Conservation (phyloP, 2,888 invertebrate species). For the Sinotaia quadrata region DNA sequence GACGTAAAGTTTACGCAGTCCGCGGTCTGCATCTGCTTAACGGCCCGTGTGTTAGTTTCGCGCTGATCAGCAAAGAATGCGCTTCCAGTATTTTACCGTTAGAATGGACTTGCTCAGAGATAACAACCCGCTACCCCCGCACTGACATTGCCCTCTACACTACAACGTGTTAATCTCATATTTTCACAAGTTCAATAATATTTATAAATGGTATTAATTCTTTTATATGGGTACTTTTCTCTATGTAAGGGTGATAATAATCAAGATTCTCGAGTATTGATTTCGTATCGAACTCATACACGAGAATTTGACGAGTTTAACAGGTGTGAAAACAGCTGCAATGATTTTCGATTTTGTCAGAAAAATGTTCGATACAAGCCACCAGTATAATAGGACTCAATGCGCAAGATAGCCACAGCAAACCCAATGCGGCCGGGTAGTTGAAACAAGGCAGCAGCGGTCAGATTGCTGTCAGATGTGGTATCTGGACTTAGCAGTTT, state of each 20-base stretch:
- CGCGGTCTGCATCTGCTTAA: constrained; percentile 37
- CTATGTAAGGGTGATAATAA: no score
- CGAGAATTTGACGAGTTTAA: constrained; percentile 42
- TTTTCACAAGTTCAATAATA: not conserved
- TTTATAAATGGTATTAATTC: no score
- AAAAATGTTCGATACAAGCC: constrained; percentile 40
- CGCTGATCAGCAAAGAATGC: constrained; percentile 30
- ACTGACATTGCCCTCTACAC: not conserved
- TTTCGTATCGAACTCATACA: constrained; percentile 38
- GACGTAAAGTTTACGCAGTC: constrained; percentile 35
- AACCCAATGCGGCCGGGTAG: constrained; percentile 12
- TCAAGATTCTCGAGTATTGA: constrained; percentile 21
- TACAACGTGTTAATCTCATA: not conserved
- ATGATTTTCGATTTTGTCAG: constrained; percentile 44
- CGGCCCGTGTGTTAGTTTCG: constrained; percentile 32
- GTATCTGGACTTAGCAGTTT: no score
- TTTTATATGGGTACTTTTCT: no score
- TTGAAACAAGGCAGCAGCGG: constrained; percentile 12
- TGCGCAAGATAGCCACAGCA: constrained; percentile 21
- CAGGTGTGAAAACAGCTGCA: constrained; percentile 42
- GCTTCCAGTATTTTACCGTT: constrained; percentile 28
- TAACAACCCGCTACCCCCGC: constrained; percentile 1
- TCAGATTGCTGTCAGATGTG: no score
- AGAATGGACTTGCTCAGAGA: constrained; percentile 3
- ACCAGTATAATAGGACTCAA: constrained; percentile 38